phyloP scores from a whole-genome alignment of 2,888 invertebrate species.

The Bibio marci region DNA sequence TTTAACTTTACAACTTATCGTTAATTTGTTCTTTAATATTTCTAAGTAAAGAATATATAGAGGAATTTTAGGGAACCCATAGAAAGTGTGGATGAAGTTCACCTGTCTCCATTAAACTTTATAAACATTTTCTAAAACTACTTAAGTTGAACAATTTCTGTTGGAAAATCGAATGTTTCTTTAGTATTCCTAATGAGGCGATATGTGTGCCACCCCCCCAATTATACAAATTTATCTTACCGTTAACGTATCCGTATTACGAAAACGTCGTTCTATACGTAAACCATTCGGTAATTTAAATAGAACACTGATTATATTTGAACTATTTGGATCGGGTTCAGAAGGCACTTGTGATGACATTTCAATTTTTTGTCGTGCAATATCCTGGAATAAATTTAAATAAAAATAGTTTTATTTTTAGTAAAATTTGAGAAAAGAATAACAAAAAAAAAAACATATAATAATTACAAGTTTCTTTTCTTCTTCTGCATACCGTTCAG shows the following conservation, averaged over 20 bases:
- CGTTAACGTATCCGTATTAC: conserved; percentile 60
- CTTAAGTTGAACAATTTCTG: too few relatives aligned
- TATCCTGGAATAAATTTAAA: conserved; percentile 28
- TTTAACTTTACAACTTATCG: too few relatives aligned
- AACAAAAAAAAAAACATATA: neutral
- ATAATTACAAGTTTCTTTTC: conserved; percentile 27
- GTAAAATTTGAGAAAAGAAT: neutral
- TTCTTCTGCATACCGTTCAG: conserved; percentile 33
- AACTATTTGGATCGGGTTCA: conserved; percentile 57
- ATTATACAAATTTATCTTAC: conserved; percentile 37
- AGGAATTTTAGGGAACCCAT: too few relatives aligned
- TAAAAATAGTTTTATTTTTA: conserved; percentile 17
- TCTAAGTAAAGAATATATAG: too few relatives aligned
- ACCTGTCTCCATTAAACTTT: too few relatives aligned
- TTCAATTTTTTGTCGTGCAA: conserved; percentile 48
- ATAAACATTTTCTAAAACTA: too few relatives aligned
- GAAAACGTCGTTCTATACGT: conserved; percentile 75
- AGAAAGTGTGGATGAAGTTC: too few relatives aligned
- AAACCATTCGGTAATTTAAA: conserved; percentile 84
- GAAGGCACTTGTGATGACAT: conserved; percentile 45
- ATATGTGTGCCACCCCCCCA: too few relatives aligned
- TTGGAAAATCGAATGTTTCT: too few relatives aligned
- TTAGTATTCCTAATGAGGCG: too few relatives aligned
- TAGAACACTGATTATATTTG: conserved; percentile 63
- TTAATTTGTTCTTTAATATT: too few relatives aligned